Conservation (phyloP, 2,113 vertebrate genomes). For the Sinocyclocheilus rhinocerous region DNA sequence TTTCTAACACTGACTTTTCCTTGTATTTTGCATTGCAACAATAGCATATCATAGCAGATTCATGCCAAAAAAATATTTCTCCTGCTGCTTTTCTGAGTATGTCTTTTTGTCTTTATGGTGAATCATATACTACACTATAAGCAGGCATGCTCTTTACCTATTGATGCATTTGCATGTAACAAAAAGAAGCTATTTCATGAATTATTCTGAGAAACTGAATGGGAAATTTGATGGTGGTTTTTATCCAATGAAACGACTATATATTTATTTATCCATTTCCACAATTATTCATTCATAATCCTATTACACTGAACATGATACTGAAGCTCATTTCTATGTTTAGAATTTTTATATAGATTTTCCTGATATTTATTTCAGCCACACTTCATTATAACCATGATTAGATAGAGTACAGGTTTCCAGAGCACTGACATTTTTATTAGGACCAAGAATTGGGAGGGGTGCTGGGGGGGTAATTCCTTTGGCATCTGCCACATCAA, state of each 20-base stretch:
- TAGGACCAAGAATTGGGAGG: slow-evolving; percentile 49
- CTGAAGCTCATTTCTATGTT: neutral
- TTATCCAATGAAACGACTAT: neutral
- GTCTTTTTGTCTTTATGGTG: neutral
- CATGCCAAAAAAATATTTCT: neutral
- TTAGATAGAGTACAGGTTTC: slow-evolving; percentile 54
- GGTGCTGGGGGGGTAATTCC: slow-evolving; percentile 42
- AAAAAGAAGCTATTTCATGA: neutral
- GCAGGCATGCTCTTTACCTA: neutral
- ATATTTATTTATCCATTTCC: neutral
- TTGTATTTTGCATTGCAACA: neutral
- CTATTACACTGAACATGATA: neutral
- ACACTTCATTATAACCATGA: slow-evolving; percentile 47
- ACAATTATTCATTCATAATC: neutral
- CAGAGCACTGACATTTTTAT: slow-evolving; percentile 57
- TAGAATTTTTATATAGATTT: slow-evolving; percentile 18
- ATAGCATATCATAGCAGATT: neutral
- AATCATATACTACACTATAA: neutral
- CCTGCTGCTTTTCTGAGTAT: neutral
- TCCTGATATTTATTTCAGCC: slow-evolving; percentile 23
- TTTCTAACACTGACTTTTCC: neutral
- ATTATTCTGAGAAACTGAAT: neutral
- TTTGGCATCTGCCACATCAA: slow-evolving; percentile 55
- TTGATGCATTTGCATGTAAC: neutral
- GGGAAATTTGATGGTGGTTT: neutral